phyloP scores from a whole-genome alignment of 2,888 invertebrate species.

The Thyatira batis region DNA sequence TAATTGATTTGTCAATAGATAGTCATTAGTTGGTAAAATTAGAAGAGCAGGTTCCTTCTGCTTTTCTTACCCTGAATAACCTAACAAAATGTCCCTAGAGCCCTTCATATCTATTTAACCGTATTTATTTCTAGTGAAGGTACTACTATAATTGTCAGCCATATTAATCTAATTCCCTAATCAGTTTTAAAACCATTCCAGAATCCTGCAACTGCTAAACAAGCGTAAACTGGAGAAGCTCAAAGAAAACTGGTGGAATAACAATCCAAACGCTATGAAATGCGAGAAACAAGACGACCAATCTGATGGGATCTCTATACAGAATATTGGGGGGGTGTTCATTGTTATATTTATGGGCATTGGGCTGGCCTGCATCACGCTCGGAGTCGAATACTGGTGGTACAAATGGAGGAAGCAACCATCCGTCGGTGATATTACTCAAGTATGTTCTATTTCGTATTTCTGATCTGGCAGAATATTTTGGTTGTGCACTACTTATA shows the following conservation, averaged over 20 bases:
- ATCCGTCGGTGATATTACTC: slow-evolving; percentile 83
- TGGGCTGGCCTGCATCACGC: slow-evolving; percentile 93
- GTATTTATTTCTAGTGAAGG: too few species aligned
- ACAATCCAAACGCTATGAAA: slow-evolving; percentile 88
- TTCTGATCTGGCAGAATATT: too few species aligned
- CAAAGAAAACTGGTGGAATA: slow-evolving; percentile 98
- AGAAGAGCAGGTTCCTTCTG: too few species aligned
- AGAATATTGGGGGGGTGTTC: slow-evolving; percentile 99
- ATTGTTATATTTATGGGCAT: slow-evolving; percentile 98
- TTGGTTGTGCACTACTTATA: too few species aligned
- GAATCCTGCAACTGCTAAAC: slow-evolving; percentile 96
- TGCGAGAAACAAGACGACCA: slow-evolving; percentile 96
- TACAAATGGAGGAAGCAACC: slow-evolving; percentile 89
- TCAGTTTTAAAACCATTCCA: slow-evolving; percentile 53
- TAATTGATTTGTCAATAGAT: too few species aligned
- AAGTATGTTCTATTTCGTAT: slow-evolving; percentile 58
- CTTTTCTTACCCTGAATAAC: too few species aligned
- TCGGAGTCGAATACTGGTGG: slow-evolving; percentile 97
- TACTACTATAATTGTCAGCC: too few species aligned
- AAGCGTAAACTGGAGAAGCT: slow-evolving; percentile 95
- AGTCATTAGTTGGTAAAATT: too few species aligned
- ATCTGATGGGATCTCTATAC: slow-evolving; percentile 97
- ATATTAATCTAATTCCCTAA: too few species aligned
- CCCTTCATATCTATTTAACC: too few species aligned
- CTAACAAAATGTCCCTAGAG: too few species aligned